A percentile compares a stretch with the other conserved stretches of the same genome.
phyloP scores from a whole-genome alignment of 2,888 invertebrate species.

The Suillia variegata region DNA sequence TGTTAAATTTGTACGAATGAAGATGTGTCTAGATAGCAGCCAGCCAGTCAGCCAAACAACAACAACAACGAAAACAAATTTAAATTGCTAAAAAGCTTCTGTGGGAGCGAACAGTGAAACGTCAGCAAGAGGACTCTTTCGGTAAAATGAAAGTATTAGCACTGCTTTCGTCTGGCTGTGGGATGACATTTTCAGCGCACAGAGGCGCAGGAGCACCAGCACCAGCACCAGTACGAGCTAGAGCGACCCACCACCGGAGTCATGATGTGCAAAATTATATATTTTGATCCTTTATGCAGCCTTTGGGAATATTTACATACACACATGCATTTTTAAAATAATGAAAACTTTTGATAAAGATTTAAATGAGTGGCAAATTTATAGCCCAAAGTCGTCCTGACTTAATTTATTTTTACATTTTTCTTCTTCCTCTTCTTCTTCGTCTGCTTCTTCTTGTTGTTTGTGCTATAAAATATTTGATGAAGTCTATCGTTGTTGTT shows the following conservation, averaged over 20 bases:
- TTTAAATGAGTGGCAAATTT: constrained; percentile 20
- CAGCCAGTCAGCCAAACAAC: too few relatives aligned
- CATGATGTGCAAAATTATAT: constrained; percentile 8
- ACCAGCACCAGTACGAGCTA: too few relatives aligned
- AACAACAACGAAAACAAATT: constrained; percentile 46
- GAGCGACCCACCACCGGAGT: too few relatives aligned
- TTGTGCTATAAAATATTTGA: constrained; percentile 5
- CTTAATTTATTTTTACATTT: constrained; percentile 19
- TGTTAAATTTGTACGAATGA: constrained; percentile 24
- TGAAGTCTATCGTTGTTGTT: neutral
- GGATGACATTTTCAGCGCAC: too few relatives aligned
- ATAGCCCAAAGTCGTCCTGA: constrained; percentile 6
- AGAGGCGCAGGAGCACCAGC: too few relatives aligned
- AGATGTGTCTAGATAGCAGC: constrained; percentile 12
- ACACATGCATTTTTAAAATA: constrained; percentile 12
- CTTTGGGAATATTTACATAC: constrained; percentile 9
- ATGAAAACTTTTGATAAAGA: constrained; percentile 23
- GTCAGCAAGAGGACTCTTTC: too few relatives aligned
- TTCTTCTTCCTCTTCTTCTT: too few relatives aligned
- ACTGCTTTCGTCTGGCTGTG: too few relatives aligned
- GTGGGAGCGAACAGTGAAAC: constrained; percentile 9
- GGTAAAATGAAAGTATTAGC: too few relatives aligned
- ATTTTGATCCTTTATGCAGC: constrained; percentile 16
- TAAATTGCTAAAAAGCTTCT: constrained; percentile 44
- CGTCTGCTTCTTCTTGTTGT: too few relatives aligned